Evolutionary conservation across 2,113 vertebrate genomes (phyloP), one percentile per base, ranked within the genome.

Genomic region (Ammodramus savannarum): DNA sequence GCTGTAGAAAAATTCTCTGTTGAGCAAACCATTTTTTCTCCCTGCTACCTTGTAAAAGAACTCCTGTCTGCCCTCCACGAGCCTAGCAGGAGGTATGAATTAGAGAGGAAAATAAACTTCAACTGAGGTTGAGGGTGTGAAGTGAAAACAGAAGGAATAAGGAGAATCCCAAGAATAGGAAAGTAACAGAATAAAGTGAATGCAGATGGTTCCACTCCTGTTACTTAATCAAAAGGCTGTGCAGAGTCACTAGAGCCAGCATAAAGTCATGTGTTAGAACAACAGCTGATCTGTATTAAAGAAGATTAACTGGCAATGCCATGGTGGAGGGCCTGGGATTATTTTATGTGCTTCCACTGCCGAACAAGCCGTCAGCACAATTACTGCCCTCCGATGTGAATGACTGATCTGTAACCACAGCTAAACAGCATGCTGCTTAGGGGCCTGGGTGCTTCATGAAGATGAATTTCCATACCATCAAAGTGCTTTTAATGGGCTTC

Each of bases 231-330:
- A 97, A 97, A 97, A 97, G 91, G 87, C 98, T 94, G 96, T 96
- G 91, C 93, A 83, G 96, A 98, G 97, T 97, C 96, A 96, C 97
- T 94, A 94, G 93, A 97, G 97, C 97, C 96, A 88, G 97, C 94
- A 94, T 79, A 93, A 97, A 98, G 98, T 98, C 98, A 97, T 97
- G 98, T 97, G 97, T 97, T 97, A 98, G 98, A 98, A 97, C 97
- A 98, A 98, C 98, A 98, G 98, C 98, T 98, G 98, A 98, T 98
- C 98, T 98, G 98, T 98, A 98, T 98, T 98, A 98, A 97, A 96
- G 98, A 96, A 98, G 98, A 98, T 98, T 98, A 98, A 97, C 97
- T 97, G 20, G 19, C 97, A 97, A 95, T 96, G 97, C 97, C 92
- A 96, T 93, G 97, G 98, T 97, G 97, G 97, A 98, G 96, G 96